Evolutionary conservation across 2,797 vertebrate genomes (phyloP).

Genomic region (Moxostoma hubbsi): DNA sequence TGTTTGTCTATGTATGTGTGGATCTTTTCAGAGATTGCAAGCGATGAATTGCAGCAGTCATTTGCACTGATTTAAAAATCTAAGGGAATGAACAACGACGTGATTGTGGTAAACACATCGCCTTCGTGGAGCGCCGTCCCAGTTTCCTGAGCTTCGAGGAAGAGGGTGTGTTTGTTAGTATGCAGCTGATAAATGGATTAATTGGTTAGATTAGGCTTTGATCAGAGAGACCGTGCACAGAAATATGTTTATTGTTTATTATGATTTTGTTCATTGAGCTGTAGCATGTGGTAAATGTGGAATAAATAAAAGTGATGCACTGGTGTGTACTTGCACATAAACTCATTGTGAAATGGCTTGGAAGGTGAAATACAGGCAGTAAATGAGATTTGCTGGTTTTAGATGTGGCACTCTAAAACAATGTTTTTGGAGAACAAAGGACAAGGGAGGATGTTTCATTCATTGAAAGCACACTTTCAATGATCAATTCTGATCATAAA

Average conservation of each 20-base stretch:
- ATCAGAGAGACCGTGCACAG: constrained; percentile 53
- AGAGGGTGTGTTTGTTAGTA: constrained; percentile 56
- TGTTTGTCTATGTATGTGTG: constrained; percentile 19
- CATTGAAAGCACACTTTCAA: neutral
- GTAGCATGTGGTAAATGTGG: constrained; percentile 33
- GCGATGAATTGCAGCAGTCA: constrained; percentile 51
- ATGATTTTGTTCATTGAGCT: constrained; percentile 59
- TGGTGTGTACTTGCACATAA: neutral
- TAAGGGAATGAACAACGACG: constrained; percentile 54
- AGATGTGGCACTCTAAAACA: neutral
- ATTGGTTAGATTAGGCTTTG: constrained; percentile 63
- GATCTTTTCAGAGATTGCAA: constrained; percentile 50
- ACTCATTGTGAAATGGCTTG: constrained; percentile 3
- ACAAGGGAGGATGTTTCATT: neutral
- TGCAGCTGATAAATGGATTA: constrained; percentile 63
- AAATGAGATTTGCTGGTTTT: neutral
- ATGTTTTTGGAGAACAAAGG: neutral
- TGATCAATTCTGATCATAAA: no score
- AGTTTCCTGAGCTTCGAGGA: constrained; percentile 56
- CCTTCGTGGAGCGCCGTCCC: constrained; percentile 53
- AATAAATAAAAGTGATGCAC: constrained; percentile 32
- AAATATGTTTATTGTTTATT: constrained; percentile 59
- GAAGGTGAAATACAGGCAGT: constrained; percentile 1
- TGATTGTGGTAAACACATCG: constrained; percentile 54
- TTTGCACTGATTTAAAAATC: constrained; percentile 56